Evolutionary conservation across 2,888 invertebrate species (phyloP).

Genomic region (Isoperla grammatica): DNA sequence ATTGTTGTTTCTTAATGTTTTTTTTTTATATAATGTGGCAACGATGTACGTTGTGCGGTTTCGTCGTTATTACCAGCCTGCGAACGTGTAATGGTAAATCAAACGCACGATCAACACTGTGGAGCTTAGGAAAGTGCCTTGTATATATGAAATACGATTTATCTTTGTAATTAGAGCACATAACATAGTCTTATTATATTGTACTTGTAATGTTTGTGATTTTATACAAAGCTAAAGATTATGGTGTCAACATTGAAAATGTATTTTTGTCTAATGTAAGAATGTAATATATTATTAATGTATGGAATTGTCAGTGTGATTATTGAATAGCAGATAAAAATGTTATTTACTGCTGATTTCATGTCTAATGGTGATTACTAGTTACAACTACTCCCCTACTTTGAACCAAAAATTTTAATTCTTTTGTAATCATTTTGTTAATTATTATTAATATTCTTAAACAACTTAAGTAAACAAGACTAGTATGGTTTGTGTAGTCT

Average conservation of each 20-base stretch:
- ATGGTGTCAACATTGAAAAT: slow-evolving; percentile 20
- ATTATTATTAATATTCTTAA: slow-evolving; percentile 1
- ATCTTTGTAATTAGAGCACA: slow-evolving; percentile 7
- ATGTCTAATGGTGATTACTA: slow-evolving; percentile 6
- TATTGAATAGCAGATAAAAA: neutral
- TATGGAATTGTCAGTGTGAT: slow-evolving; percentile 11
- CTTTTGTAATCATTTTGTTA: neutral
- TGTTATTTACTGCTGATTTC: neutral
- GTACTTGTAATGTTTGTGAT: slow-evolving; percentile 23
- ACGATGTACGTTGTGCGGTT: neutral
- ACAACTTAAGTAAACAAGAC: neutral
- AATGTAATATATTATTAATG: slow-evolving; percentile 21
- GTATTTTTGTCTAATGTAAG: slow-evolving; percentile 20
- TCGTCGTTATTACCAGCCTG: slow-evolving; percentile 1
- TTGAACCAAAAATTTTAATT: slow-evolving; percentile 1
- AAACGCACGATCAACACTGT: neutral
- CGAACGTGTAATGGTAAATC: slow-evolving; percentile 3
- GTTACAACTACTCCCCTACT: no score
- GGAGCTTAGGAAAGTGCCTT: slow-evolving; percentile 22
- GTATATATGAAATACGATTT: slow-evolving; percentile 24
- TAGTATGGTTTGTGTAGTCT: no score
- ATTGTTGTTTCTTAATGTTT: slow-evolving; percentile 1
- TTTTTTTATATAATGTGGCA: neutral
- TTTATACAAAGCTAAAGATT: slow-evolving; percentile 24
- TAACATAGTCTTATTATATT: slow-evolving; percentile 18